Conservation (phyloP, 2,888 invertebrate species). For the Chymomyza procnemis region DNA sequence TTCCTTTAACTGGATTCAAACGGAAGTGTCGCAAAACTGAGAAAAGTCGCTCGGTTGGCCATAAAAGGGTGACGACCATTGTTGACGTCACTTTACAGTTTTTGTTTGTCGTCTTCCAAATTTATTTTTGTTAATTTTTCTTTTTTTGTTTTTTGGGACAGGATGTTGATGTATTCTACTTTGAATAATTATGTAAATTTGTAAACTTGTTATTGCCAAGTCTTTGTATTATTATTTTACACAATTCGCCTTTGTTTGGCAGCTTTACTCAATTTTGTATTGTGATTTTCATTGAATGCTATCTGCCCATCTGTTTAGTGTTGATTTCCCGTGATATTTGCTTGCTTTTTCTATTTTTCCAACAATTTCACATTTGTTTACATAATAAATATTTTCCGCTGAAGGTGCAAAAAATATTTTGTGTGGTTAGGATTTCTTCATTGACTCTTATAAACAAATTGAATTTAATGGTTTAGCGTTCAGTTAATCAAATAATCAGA, state of each 20-base stretch:
- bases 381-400: slow-evolving; percentile 4
- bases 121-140: background rate
- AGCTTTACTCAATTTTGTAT: background rate
- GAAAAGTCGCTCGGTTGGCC: background rate
- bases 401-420: background rate
- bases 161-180: slow-evolving; percentile 26
- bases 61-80: slow-evolving; percentile 10
- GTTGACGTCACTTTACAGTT: background rate
- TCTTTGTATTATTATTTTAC: slow-evolving; percentile 14
- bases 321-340: slow-evolving; percentile 10
- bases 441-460: background rate
- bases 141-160: background rate
- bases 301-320: slow-evolving; percentile 14
- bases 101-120: background rate
- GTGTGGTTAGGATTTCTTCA: background rate
- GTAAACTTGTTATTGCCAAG: slow-evolving; percentile 24
- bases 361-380: background rate
- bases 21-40: slow-evolving; percentile 11
- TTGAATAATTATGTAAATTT: slow-evolving; percentile 41
- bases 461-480: background rate
- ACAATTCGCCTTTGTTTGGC: slow-evolving; percentile 14
- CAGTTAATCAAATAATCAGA: background rate
- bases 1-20: slow-evolving; percentile 12
- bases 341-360: background rate
- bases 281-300: slow-evolving; percentile 9